phyloP scores from a whole-genome alignment of 2,888 invertebrate species.

The Subacronicta megacephala region DNA sequence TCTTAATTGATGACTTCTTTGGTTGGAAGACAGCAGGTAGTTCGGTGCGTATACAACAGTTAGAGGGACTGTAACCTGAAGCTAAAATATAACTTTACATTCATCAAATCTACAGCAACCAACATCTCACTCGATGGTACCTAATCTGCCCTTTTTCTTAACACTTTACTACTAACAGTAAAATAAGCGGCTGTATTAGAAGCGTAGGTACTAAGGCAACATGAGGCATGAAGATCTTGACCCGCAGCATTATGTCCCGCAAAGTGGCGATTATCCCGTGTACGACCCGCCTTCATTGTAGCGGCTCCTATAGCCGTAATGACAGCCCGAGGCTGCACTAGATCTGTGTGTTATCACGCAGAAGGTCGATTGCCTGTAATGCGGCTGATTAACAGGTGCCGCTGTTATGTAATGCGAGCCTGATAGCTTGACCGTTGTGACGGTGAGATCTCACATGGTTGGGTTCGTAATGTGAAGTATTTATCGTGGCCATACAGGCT shows the following conservation, averaged over 20 bases:
- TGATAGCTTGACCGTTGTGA: constrained; percentile 29
- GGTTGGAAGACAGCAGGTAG: no score
- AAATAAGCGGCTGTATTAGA: constrained; percentile 43
- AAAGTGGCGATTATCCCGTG: constrained; percentile 53
- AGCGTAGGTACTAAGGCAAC: constrained; percentile 48
- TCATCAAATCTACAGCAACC: constrained; percentile 7
- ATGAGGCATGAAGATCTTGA: constrained; percentile 58
- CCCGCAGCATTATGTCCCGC: constrained; percentile 57
- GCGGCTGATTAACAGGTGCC: constrained; percentile 71
- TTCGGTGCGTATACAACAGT: no score
- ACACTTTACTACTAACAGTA: constrained; percentile 32
- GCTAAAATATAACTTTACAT: constrained; percentile 32
- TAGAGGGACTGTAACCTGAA: no score
- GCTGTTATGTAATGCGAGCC: constrained; percentile 44
- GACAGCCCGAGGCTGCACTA: constrained; percentile 51
- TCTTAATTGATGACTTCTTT: no score
- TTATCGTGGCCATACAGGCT: no score
- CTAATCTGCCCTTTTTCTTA: constrained; percentile 21
- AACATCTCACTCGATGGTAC: constrained; percentile 13
- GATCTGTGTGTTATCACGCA: constrained; percentile 65
- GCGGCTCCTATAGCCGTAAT: constrained; percentile 54
- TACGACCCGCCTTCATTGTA: constrained; percentile 52
- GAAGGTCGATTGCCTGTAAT: constrained; percentile 74
- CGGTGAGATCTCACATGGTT: not conserved
- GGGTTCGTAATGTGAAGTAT: not conserved